Conservation (phyloP, 2,113 vertebrate genomes). For the Coryphaenoides rupestris region DNA sequence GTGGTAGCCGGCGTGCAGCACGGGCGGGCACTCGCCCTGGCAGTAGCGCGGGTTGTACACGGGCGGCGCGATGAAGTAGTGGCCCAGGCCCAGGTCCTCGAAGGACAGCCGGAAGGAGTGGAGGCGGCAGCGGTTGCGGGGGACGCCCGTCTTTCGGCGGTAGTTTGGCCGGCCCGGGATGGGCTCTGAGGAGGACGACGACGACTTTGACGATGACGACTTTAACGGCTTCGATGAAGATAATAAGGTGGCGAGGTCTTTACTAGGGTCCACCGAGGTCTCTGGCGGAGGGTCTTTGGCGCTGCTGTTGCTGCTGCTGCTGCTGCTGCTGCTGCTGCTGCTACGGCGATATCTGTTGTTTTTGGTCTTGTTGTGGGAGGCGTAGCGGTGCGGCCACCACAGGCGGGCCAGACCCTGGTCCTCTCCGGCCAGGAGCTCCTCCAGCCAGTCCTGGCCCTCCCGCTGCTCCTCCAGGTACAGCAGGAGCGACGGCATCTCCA, state of each 20-base stretch:
- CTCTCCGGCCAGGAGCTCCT: conserved; percentile 40
- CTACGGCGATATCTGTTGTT: too few relatives aligned
- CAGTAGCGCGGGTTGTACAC: conserved; percentile 88
- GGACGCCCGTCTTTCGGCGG: conserved; percentile 40
- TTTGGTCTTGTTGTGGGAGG: conserved; percentile 7
- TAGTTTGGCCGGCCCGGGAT: conserved; percentile 35
- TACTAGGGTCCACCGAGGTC: conserved; percentile 19
- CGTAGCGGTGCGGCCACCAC: conserved; percentile 21
- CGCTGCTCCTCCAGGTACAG: conserved; percentile 82
- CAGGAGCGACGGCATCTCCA: conserved; percentile 80
- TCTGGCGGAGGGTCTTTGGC: conserved; percentile 30
- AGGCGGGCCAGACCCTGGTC: conserved; percentile 21
- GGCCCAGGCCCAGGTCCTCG: conserved; percentile 85
- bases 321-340: too few relatives aligned
- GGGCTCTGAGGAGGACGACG: conserved; percentile 39
- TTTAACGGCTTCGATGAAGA: too few relatives aligned
- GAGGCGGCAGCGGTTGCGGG: conserved; percentile 83
- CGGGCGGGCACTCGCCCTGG: conserved; percentile 81
- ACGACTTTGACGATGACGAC: conserved; percentile 7
- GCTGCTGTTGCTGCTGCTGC: too few relatives aligned
- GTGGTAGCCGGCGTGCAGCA: conserved; percentile 81
- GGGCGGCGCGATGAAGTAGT: conserved; percentile 90
- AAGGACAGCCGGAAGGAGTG: conserved; percentile 85
- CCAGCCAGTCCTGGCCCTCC: conserved; percentile 60
- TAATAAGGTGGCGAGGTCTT: too few relatives aligned